A percentile compares a stretch with the other conserved stretches of the same genome.
phyloP scores from a whole-genome alignment of 2,797 vertebrate species.

The Apogon hyalosoma region DNA sequence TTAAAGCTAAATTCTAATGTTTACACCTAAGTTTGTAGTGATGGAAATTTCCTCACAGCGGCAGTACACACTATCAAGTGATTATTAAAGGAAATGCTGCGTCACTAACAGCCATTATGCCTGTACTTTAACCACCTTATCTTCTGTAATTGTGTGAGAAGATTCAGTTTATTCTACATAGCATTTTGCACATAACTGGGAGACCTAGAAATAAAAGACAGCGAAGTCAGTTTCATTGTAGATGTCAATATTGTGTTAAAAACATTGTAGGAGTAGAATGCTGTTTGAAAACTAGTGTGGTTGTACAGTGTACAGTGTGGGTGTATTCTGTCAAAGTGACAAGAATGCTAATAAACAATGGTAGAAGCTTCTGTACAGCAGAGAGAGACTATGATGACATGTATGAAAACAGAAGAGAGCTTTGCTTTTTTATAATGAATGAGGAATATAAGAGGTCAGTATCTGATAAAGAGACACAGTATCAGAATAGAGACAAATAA shows the following conservation, averaged over 20 bases:
- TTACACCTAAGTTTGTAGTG: no score
- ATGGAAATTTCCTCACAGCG: no score
- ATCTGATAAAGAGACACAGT: no score
- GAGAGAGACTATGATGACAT: neutral
- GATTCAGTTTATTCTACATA: neutral
- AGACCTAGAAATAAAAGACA: neutral
- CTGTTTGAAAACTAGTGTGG: neutral
- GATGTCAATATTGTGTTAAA: constrained; percentile 10
- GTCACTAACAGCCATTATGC: no score
- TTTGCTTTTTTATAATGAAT: no score
- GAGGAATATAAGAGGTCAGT: no score
- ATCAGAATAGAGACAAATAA: no score
- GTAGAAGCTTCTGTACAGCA: neutral
- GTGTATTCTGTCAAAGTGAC: constrained; percentile 9
- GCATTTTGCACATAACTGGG: neutral
- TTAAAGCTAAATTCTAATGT: no score
- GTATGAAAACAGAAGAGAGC: neutral
- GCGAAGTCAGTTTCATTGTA: constrained; percentile 14
- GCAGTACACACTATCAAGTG: no score
- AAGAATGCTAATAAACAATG: constrained; percentile 5
- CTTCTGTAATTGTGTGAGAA: no score
- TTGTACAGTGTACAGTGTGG: neutral
- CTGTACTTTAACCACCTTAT: no score
- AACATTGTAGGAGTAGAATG: neutral
- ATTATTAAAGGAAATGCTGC: no score